These are phyloP conservation scores for Hymenopus coronatus DNA, from an alignment of 2,888 invertebrate genomes.

Conservation along the genomic window DNA sequence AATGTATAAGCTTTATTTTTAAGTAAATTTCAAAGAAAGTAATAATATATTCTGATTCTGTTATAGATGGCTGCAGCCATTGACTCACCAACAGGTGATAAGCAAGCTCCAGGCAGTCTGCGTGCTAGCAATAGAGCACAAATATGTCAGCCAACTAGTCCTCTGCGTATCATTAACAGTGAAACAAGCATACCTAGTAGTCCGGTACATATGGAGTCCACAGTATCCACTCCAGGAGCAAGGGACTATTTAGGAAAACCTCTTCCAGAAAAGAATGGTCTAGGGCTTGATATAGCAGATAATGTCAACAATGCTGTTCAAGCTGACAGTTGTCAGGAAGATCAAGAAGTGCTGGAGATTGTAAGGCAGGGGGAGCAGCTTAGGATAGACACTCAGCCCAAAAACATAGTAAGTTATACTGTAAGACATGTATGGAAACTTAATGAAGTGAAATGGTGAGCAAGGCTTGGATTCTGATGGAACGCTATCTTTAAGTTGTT, in stretches of 20 bases:
- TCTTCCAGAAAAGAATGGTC: slow-evolving; percentile 42
- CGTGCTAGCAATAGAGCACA: background rate
- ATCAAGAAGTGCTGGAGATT: slow-evolving; percentile 55
- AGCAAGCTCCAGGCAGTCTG: background rate
- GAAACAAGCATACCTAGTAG: slow-evolving; percentile 44
- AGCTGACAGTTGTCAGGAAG: slow-evolving; percentile 45
- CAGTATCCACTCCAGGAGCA: slow-evolving; percentile 42
- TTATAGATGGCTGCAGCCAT: background rate
- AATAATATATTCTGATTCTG: background rate
- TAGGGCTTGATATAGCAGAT: slow-evolving; percentile 42
- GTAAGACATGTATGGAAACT: too few relatives aligned
- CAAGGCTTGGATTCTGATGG: too few relatives aligned
- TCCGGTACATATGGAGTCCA: slow-evolving; percentile 49
- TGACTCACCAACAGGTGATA: background rate
- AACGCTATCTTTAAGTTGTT: too few relatives aligned
- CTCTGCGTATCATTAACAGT: slow-evolving; percentile 34
- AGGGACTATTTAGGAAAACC: slow-evolving; percentile 39
- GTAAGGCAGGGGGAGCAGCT: slow-evolving; percentile 45
- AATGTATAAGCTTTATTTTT: too few relatives aligned
- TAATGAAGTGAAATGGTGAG: too few relatives aligned
- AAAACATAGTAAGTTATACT: slow-evolving; percentile 11
- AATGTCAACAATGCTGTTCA: slow-evolving; percentile 15
- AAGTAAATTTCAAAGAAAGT: background rate
- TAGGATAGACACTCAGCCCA: slow-evolving; percentile 30
- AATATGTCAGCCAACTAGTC: slow-evolving; percentile 26